Evolutionary conservation across 2,113 vertebrate genomes (phyloP), one percentile per base, ranked within the genome.

Genomic region (Mus musculus): DNA sequence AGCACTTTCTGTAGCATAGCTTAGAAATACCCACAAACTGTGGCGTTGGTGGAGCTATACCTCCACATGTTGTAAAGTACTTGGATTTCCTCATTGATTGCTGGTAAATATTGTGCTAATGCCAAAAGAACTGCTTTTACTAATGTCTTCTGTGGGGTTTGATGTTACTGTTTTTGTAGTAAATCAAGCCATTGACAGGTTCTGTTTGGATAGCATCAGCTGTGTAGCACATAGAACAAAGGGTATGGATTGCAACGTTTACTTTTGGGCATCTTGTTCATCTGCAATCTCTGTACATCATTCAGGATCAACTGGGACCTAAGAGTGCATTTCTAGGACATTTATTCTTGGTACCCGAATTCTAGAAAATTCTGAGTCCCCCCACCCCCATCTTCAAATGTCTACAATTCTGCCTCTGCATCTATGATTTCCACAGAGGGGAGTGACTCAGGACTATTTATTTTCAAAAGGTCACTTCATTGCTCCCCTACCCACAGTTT

Each of bases 11-110:
- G 46, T 36, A 19, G 33, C 26, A 17, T 46, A 96, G 90, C 39
- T 94, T 69, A 49, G 49, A 78, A 88, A 78, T 72, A 80, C n/a
- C 78, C 54, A 30, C 61, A 63, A 92, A 80, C 89, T 91, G 30
- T 24, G n/a, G 39, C 30, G 26, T 39, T 85, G 5, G 49, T 49
- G 49, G 49, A n/a, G 22, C n/a, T 71, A 59, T 22, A 56, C 4
- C 71, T 63, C 11, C 2, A n/a, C 52, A 33, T n/a, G 73, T 80
- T 95, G 42, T 77, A 26, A 80, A 49, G 13, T 71, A 86, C 77
- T 52, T 78, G 2, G 52, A 61, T 72, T 96, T 91, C 28, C 36
- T 89, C 30, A 69, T 71, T 89, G 30, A 82, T 22, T 81, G 6
- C 26, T 82, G 33, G 54, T 67, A 69, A 86, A 89, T 91, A 36